Evolutionary conservation across 2,113 vertebrate species (phyloP), one percentile per base, ranked within the genome.

Genomic region (Sinocyclocheilus grahami): DNA sequence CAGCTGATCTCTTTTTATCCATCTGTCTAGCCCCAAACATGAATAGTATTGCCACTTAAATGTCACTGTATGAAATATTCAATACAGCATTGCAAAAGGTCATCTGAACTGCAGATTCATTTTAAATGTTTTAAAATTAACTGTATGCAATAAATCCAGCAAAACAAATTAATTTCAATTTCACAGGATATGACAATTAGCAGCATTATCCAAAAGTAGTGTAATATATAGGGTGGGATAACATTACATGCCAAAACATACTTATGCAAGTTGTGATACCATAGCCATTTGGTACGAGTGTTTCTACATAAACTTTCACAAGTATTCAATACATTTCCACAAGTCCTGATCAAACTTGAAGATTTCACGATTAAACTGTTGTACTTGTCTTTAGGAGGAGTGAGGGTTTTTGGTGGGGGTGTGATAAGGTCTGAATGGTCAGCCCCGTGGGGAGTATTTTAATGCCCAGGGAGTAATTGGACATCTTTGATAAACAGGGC

Each of bases 1-100:
- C 14, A 67, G 3, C 53, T 37, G 11, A 65, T 39, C 27, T 39
- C 4, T 69, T 78, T 83, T 30, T 14, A 85, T 53, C 55, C 16
- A 58, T 58, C 46, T 30, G 55, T 58, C 14, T 65, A 37, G 42
- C 65, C 46, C 9, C 14, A 63, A 5, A 30, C 27, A 65, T 65
- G 16, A 74, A 87, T 77, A 24, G 83, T 72, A 90, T 82, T 87
- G 76, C 71, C 74, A 80, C 13, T 75, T 84, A 80, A 90, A 90
- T 90, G 85, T 84, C 87, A 86, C 18, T 46, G 5, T 67, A 77
- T 88, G 62, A 90, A 90, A 90, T 86, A 88, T 87, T 89, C 42
- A 86, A 16, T 46, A 39, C 53, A 60, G 39, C 63, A 33, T 65
- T 65, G 58, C 42, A 55, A 87, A 89, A 87, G 81, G 76, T 79